Percentiles rank a stretch among this genome's conserved stretches.
These are phyloP conservation scores for Zaprionus kolodkinae DNA, from an alignment of 1,140 invertebrate species.

Conservation along the genomic window DNA sequence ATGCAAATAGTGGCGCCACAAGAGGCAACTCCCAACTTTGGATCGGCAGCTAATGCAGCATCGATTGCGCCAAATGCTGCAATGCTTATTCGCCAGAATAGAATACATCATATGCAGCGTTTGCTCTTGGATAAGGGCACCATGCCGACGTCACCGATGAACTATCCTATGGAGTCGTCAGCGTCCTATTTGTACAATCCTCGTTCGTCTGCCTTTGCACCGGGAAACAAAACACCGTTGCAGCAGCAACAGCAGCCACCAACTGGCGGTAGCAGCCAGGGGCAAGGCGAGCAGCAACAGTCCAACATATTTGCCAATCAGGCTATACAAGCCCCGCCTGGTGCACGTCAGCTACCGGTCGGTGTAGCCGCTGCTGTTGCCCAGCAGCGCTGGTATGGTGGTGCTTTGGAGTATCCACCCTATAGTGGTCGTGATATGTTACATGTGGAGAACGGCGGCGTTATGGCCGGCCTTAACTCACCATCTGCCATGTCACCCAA, in stretches of 20 bases:
- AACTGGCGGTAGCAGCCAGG: slow-evolving; percentile 25
- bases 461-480: slow-evolving; percentile 65
- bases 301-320: slow-evolving; percentile 63
- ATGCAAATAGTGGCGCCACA: slow-evolving; percentile 46
- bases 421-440: slow-evolving; percentile 72
- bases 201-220: slow-evolving; percentile 48
- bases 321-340: slow-evolving; percentile 48
- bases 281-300: slow-evolving; percentile 40
- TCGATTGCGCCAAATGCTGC: background rate
- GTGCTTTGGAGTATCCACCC: slow-evolving; percentile 65
- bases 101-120: slow-evolving; percentile 29
- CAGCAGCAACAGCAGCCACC: slow-evolving; percentile 32
- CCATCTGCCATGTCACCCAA: slow-evolving; percentile 88
- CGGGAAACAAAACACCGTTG: slow-evolving; percentile 54
- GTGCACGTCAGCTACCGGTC: slow-evolving; percentile 30
- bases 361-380: slow-evolving; percentile 44
- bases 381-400: slow-evolving; percentile 77
- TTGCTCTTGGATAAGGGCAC: slow-evolving; percentile 59
- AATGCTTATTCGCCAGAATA: background rate
- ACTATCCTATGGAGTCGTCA: slow-evolving; percentile 54
- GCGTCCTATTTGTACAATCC: slow-evolving; percentile 58
- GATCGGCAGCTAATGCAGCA: slow-evolving; percentile 58
- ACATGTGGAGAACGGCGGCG: slow-evolving; percentile 75
- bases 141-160: slow-evolving; percentile 41
- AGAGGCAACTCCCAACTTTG: slow-evolving; percentile 38